Base-by-base conservation (phyloP, 2,797 vertebrate genomes). In the Muscicapa comitata region DNA sequence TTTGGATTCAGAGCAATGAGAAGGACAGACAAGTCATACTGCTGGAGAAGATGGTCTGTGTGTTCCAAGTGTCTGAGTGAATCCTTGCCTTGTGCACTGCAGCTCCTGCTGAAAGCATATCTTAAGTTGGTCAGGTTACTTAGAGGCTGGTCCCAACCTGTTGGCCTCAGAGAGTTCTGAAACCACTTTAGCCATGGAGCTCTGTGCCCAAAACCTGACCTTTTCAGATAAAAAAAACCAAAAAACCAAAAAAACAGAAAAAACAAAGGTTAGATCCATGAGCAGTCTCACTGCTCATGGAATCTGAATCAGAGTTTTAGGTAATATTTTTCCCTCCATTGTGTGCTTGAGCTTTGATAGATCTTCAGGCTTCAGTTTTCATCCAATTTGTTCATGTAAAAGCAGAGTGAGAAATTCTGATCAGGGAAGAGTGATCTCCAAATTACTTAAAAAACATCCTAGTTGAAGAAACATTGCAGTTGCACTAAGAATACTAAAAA, bases 1-100 rank as follows among this genome's bases (percentile, higher is more conserved):
- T 95, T 76, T 91, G 88, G 86, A 80, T 76, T 37, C 71, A 80
- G 90, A 94, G 58, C 79, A 85, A 57, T 87, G 85, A 86, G 84
- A 77, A 86, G 85, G 80, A 68, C 66, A 33, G 63, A 17, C 7
- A 33, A 78, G 80, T 53, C 45, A 20, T 48, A 17, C 16, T 2
- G 4, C 23, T 88, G 50, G 71, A 66, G 73, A 63, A 82, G 74
- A 86, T 0, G 3, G 25, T 62, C n/a, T 1, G 3, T 58, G 73
- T 12, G 3, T 83, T 54, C 66, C n/a, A 40, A 17, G n/a, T 3
- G 19, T 24, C 29, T 48, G 62, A 28, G 26, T 73, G 37, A 35
- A 86, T 81, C 88, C 43, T 43, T 75, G 43, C 63, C 29, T 38
- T 16, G 18, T 11, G 16, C 54, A 20, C 31, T n/a, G 43, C 59